Percentiles rank a stretch among this genome's conserved stretches.
Evolutionary conservation across 2,113 vertebrate genomes (phyloP).

Genomic region (Hippocampus mohnikei): DNA sequence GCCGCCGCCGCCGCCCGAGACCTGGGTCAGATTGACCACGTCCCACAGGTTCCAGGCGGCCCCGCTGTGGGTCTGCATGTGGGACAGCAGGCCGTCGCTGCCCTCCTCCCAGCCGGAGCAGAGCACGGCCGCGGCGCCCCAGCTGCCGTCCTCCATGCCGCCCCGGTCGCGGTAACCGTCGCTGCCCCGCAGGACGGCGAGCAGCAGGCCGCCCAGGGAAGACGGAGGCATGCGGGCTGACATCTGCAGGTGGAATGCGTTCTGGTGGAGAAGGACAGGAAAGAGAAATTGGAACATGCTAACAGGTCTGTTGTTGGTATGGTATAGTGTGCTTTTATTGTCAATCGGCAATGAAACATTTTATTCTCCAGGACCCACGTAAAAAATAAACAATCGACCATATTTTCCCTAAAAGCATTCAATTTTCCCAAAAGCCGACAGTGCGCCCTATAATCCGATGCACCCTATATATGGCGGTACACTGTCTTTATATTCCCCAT

Average conservation of each 20-base stretch:
- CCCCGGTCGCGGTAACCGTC: slow-evolving; percentile 74
- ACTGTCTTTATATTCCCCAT: too few species aligned
- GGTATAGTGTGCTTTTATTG: too few species aligned
- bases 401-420: too few species aligned
- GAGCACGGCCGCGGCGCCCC: slow-evolving; percentile 66
- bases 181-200: slow-evolving; percentile 73
- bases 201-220: slow-evolving; percentile 77
- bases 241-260: slow-evolving; percentile 85
- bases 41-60: slow-evolving; percentile 66
- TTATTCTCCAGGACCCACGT: too few species aligned
- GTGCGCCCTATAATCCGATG: too few species aligned
- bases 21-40: slow-evolving; percentile 62
- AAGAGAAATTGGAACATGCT: not conserved
- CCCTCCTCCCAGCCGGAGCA: slow-evolving; percentile 70
- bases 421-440: too few species aligned
- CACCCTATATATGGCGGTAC: too few species aligned
- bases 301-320: not conserved
- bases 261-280: slow-evolving; percentile 65
- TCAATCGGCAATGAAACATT: too few species aligned
- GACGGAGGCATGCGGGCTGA: slow-evolving; percentile 79
- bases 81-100: slow-evolving; percentile 61
- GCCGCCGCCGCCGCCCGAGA: slow-evolving; percentile 21
- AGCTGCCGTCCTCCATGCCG: slow-evolving; percentile 55
- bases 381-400: too few species aligned
- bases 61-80: slow-evolving; percentile 65